A percentile compares a stretch with the other conserved stretches of the same genome.
Conservation (phyloP, 2,113 vertebrate species). For the Melanocharis versteri region DNA sequence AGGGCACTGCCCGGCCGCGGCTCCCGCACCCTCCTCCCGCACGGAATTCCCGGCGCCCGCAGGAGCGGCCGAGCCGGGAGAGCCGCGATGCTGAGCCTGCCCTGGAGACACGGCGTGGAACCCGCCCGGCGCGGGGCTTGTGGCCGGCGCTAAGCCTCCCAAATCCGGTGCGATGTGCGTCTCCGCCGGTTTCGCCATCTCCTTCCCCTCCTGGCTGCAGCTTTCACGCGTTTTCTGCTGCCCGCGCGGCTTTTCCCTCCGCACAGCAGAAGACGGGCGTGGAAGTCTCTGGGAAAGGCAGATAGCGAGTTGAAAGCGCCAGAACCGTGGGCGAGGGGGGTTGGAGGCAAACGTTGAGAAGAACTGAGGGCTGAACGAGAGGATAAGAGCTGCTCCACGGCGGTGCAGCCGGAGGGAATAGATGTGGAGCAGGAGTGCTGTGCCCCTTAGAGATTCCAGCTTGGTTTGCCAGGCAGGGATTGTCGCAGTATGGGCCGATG, state of each 20-base stretch:
- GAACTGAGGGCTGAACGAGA: not conserved
- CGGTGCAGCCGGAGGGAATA: not conserved
- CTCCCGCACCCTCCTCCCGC: not conserved
- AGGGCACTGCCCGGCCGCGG: constrained; percentile 25
- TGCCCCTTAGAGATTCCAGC: fast-evolving
- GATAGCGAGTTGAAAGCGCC: not conserved
- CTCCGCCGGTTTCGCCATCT: not conserved
- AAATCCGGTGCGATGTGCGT: not conserved
- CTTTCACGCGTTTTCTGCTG: not conserved
- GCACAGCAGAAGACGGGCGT: not conserved
- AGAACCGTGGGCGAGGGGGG: not conserved
- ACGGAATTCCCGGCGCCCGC: fast-evolving
- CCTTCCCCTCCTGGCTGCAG: not conserved
- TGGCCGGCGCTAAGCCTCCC: fast-evolving
- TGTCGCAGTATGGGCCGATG: not conserved
- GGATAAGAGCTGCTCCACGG: not conserved
- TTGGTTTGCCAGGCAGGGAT: not conserved
- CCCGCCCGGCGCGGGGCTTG: fast-evolving
- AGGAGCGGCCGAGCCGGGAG: not conserved
- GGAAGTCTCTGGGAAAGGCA: not conserved
- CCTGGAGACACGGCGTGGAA: fast-evolving
- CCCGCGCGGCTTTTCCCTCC: not conserved
- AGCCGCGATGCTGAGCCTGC: not conserved
- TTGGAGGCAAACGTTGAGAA: not conserved
- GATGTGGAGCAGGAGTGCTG: not conserved